Base-by-base conservation (phyloP, 2,797 vertebrate genomes). In the Myotis planiceps region DNA sequence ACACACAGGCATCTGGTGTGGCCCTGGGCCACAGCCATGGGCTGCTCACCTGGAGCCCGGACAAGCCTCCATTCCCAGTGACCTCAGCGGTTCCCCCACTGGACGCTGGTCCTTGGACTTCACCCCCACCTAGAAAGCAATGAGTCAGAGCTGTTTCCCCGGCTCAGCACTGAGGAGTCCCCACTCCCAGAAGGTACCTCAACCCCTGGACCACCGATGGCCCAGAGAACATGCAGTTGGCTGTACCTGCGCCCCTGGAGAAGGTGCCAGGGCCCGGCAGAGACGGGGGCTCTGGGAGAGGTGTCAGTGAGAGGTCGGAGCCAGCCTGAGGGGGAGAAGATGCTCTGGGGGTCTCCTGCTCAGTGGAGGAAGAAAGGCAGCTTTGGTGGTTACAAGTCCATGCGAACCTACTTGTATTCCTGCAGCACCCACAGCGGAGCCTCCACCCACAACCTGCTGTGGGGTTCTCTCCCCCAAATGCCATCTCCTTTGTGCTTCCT, bases 211-310 rank as follows among this genome's bases (percentile, higher is more conserved):
- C 25, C 63, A 76, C 10, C 21, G 13, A 1, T 0, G 0, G 27
- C 51, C 86, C 58, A 34, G 16, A 49, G 39, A 37, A 45, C 0
- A 0, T 2, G 37, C 0, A 0, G 0, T 0, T 0, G 42, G 49
- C 3, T 1, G 98, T 98, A 99, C 99, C 99, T 0, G 98, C 96
- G 92, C 90, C 98, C 94, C 96, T 95, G 39, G 98, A 98, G 15
- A 98, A 98, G 60, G 98, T 89, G 84, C 98, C 98, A 58, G 97
- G 55, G 10, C 92, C 98, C 21, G 93, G 85, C n/a, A 97, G 96
- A 65, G 97, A 75, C 21, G 94, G 97, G 6, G 92, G 66, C 42
- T 81, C 39, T 21, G 91, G 89, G 95, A 75, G 39, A 66, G 96
- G 90, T 8, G 86, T 69, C 0, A 1, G n/a, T 65, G 45, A 75